Conservation (phyloP, 2,113 vertebrate species). For the Vulpes vulpes region DNA sequence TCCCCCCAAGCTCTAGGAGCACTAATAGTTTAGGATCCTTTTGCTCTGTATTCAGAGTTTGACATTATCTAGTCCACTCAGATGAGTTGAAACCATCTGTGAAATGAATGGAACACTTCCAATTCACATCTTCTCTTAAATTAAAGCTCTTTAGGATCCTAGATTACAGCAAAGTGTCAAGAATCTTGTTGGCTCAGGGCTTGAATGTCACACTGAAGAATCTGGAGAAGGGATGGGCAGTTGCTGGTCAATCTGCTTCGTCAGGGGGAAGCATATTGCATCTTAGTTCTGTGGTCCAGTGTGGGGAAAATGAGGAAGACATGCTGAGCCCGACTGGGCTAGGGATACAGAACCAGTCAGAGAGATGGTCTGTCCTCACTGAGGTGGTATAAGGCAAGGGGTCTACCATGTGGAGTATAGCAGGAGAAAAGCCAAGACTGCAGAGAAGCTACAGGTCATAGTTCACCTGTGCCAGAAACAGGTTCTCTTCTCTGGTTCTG, state of each 20-base stretch:
- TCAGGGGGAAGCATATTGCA: background rate
- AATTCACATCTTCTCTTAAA: background rate
- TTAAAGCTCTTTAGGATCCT: background rate
- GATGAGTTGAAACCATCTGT: background rate
- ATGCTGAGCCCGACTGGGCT: background rate
- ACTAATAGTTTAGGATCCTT: background rate
- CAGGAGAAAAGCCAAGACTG: background rate
- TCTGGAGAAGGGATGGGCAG: background rate
- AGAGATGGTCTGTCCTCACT: background rate
- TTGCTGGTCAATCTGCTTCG: background rate
- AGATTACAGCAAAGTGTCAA: background rate
- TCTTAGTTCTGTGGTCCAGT: background rate
- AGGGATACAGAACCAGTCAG: background rate
- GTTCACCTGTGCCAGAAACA: background rate
- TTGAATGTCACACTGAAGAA: background rate
- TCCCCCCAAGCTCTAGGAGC: background rate
- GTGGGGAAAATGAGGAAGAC: background rate
- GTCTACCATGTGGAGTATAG: background rate
- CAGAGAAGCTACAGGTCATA: background rate
- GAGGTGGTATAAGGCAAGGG: background rate
- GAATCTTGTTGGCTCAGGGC: background rate
- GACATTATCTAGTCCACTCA: background rate
- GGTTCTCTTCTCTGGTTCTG: background rate
- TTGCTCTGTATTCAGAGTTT: background rate
- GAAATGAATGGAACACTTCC: background rate